Percentiles rank a stretch among this genome's conserved stretches.
These are phyloP conservation scores for Halichondria panicea DNA, from an alignment of 37 sponge, comb jelly and placozoan species.

Conservation along the genomic window DNA sequence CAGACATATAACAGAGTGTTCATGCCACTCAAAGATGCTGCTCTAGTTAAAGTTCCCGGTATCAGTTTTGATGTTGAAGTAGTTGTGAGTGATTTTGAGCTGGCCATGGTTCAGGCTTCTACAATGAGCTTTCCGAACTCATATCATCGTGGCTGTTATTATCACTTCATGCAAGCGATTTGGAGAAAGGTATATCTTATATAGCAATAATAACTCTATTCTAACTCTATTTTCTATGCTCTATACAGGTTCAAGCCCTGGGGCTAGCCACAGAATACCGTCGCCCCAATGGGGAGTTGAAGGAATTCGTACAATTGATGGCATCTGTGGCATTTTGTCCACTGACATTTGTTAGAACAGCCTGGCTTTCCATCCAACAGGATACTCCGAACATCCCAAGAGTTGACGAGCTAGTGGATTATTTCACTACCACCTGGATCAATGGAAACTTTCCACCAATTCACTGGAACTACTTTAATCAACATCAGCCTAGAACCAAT, in stretches of 20 bases:
- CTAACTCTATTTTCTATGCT: neutral
- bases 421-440: conserved; percentile 3
- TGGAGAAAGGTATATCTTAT: neutral
- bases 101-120: conserved; percentile 15
- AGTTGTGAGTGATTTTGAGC: conserved; percentile 7
- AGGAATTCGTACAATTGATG: neutral
- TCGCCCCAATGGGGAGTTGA: neutral
- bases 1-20: conserved; percentile 3
- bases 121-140: conserved; percentile 20
- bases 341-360: conserved; percentile 2
- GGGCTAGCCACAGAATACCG: conserved; percentile 8
- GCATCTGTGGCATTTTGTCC: conserved; percentile 15
- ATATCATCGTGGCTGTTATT: conserved; percentile 12
- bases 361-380: neutral
- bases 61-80: neutral
- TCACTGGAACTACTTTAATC: too few relatives aligned
- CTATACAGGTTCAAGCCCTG: neutral
- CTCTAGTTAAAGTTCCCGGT: neutral
- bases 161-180: conserved; percentile 9
- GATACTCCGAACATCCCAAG: conserved; percentile 1
- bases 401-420: neutral
- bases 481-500: neutral
- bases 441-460: conserved; percentile 12
- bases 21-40: neutral
- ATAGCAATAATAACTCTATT: neutral